phyloP scores from a whole-genome alignment of 2,888 invertebrate species.

The Scelioninae gen. 1 region DNA sequence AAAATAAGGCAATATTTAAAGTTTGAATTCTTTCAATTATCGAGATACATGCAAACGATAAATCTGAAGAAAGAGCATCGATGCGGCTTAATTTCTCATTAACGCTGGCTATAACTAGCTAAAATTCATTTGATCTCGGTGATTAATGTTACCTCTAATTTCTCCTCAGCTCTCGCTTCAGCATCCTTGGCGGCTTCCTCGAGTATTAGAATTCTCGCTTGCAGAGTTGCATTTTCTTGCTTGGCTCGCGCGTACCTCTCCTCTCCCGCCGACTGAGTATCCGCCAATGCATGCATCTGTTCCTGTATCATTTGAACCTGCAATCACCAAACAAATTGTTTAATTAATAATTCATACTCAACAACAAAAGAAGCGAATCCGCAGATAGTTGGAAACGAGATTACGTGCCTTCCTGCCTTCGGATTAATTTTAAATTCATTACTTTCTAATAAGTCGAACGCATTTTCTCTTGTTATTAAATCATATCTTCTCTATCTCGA shows the following conservation, averaged over 20 bases:
- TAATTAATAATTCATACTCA: too few species aligned
- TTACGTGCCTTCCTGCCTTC: not conserved
- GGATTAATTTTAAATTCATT: constrained; percentile 14
- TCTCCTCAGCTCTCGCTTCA: constrained; percentile 85
- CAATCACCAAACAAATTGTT: constrained; percentile 73
- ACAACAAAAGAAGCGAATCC: too few species aligned
- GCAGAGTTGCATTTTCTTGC: constrained; percentile 96
- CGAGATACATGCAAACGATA: not conserved
- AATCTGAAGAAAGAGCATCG: not conserved
- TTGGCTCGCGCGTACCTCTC: constrained; percentile 95
- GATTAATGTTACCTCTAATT: constrained; percentile 83
- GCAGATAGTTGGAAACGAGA: too few species aligned
- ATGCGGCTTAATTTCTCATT: constrained; percentile 17
- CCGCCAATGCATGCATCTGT: constrained; percentile 94
- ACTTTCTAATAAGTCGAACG: constrained; percentile 24
- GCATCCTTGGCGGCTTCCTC: constrained; percentile 88
- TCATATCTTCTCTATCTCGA: constrained; percentile 2
- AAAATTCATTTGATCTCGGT: constrained; percentile 1
- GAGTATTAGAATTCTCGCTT: constrained; percentile 95
- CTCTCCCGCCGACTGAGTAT: constrained; percentile 94
- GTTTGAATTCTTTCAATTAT: not conserved
- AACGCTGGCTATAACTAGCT: not conserved
- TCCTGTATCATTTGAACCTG: constrained; percentile 97
- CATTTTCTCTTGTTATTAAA: constrained; percentile 34
- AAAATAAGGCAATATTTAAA: not conserved